Evolutionary conservation across 2,113 vertebrate species (phyloP), one percentile per base, ranked within the genome.

Genomic region (Perca schrenkii): DNA sequence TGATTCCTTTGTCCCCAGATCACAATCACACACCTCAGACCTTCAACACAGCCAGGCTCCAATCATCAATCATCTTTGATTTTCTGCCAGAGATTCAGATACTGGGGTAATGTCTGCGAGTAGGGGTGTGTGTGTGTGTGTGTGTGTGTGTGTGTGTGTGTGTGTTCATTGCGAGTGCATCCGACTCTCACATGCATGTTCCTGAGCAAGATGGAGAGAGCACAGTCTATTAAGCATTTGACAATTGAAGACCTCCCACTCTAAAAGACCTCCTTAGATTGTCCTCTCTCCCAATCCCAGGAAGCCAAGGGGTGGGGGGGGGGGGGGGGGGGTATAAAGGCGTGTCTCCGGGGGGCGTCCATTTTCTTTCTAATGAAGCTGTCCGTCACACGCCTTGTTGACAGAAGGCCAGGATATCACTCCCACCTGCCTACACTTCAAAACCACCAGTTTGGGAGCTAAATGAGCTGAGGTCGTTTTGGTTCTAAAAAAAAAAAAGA

Each of bases 311-410:
- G 64, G 47, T 21, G 77, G 50, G 43, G 21, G 76, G 11, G 54
- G 4, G 31, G 13, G 21, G 10, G 21, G 47, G 63, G 28, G 76
- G 80, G 77, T 75, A 73, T 64, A 83, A 88, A 90, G 91, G 87
- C 81, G 79, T 89, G 86, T 94, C 91, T 86, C 57, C 0, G 49
- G 78, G 78, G 88, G 81, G 57, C 60, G 63, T 81, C 82, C 85
- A 91, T 95, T 95, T 92, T 95, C 88, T 92, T 91, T 86, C 86
- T 93, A 94, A 95, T 94, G 90, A 94, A 95, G 93, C 91, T 95
- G 93, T 94, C 94, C 17, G 49, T 93, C 89, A 93, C 71, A 68
- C 15, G 19, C 77, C 86, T 85, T 86, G 88, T 90, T 89, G 90
- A 94, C 94, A 94, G 93, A 92, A 90, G 91, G 94, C 86, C 74